Evolutionary conservation across 2,888 invertebrate genomes (phyloP).

Genomic region (Coelogynopora nodosa): DNA sequence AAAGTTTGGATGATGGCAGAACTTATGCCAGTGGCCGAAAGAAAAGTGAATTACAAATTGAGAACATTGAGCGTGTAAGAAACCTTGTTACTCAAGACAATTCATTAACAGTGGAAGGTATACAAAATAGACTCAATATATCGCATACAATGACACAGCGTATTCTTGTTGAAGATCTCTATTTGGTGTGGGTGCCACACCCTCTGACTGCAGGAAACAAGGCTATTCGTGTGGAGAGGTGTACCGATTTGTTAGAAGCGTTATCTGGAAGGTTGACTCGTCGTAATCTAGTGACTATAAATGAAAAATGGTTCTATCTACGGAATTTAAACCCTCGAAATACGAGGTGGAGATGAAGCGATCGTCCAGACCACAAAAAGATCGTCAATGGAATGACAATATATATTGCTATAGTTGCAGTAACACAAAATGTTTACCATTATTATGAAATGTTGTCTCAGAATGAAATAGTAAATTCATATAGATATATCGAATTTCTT

Average conservation of each 20-base stretch:
- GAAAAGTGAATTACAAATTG: not conserved
- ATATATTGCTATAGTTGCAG: not conserved
- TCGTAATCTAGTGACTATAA: not conserved
- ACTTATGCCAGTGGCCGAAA: conserved; percentile 7
- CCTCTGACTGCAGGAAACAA: conserved; percentile 4
- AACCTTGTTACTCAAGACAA: conserved; percentile 13
- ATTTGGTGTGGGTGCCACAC: conserved; percentile 9
- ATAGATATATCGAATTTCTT: conserved; percentile 7
- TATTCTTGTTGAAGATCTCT: conserved; percentile 12
- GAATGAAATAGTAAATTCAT: not conserved
- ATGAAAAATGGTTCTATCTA: conserved; percentile 6
- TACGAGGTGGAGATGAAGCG: conserved; percentile 11
- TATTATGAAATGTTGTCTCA: not conserved
- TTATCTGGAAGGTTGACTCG: conserved; percentile 28
- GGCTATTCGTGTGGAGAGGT: not conserved
- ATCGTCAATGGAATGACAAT: conserved; percentile 3
- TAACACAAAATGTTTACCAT: conserved; percentile 4
- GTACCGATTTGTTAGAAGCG: conserved; percentile 17
- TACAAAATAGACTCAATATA: conserved; percentile 8
- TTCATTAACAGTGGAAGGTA: conserved; percentile 31
- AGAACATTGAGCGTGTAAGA: conserved; percentile 21
- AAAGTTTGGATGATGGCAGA: conserved; percentile 18
- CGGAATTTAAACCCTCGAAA: conserved; percentile 14
- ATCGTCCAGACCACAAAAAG: conserved; percentile 15
- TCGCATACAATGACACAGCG: conserved; percentile 28